Conservation (phyloP, 2,797 vertebrate genomes). For the Miichthys miiuy region DNA sequence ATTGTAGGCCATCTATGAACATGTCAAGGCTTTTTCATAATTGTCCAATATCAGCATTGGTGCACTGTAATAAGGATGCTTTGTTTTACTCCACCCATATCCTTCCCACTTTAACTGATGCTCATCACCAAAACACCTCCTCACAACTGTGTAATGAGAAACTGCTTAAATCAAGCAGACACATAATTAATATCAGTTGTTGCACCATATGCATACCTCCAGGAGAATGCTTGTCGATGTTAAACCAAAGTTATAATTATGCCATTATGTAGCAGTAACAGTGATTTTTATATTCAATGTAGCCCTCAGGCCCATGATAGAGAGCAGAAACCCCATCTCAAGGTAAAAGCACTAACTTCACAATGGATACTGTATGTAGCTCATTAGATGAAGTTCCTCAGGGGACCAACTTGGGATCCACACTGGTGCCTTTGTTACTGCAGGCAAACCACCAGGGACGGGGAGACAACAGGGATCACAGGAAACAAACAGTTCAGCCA, state of each 20-base stretch:
- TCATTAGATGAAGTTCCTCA: constrained; percentile 75
- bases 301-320: constrained; percentile 38
- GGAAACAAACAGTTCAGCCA: constrained; percentile 73
- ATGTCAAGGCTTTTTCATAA: background rate
- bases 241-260: constrained; percentile 54
- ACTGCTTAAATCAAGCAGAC: constrained; percentile 47
- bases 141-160: constrained; percentile 31
- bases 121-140: constrained; percentile 39
- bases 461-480: constrained; percentile 63
- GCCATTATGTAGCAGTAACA: constrained; percentile 42
- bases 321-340: constrained; percentile 57
- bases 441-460: constrained; percentile 66
- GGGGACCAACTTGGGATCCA: constrained; percentile 62
- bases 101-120: constrained; percentile 12
- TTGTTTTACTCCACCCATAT: constrained; percentile 21
- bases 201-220: constrained; percentile 45
- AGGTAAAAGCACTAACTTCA: constrained; percentile 68
- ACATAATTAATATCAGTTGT: constrained; percentile 52
- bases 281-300: constrained; percentile 49
- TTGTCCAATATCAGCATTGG: too few relatives aligned
- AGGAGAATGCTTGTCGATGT: constrained; percentile 47
- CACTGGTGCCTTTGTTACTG: constrained; percentile 68
- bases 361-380: constrained; percentile 64
- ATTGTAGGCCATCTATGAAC: background rate
- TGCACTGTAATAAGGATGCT: background rate